A percentile compares a stretch with the other conserved stretches of the same genome.
Conservation (phyloP, 2,888 invertebrate species). For the Psococerastis gibbosa region DNA sequence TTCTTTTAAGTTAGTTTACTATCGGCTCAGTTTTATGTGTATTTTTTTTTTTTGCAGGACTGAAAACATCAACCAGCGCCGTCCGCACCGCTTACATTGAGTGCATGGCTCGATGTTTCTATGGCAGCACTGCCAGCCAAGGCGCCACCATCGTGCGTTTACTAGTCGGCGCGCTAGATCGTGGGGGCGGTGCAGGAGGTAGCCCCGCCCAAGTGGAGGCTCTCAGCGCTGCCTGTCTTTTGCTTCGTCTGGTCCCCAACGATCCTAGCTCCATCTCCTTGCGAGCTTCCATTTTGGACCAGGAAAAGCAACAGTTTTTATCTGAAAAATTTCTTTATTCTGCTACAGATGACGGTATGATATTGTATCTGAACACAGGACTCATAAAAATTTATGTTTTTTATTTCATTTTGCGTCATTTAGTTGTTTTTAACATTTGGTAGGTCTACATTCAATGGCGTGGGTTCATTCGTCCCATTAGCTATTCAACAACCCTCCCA, state of each 20-base stretch:
- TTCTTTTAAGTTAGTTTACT: too few relatives aligned
- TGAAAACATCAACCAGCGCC: conserved; percentile 56
- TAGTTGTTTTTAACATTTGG: conserved; percentile 3
- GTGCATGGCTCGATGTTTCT: conserved; percentile 47
- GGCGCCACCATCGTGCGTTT: conserved; percentile 35
- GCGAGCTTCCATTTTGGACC: conserved; percentile 53
- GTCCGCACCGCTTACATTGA: conserved; percentile 64
- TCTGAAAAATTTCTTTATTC: conserved; percentile 61
- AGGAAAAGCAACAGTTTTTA: conserved; percentile 60
- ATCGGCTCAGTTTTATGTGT: too few relatives aligned
- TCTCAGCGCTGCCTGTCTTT: conserved; percentile 43
- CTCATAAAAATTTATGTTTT: conserved; percentile 3
- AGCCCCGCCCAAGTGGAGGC: conserved; percentile 31
- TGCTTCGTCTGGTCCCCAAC: conserved; percentile 36
- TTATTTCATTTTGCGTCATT: conserved; percentile 11
- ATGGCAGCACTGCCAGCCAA: conserved; percentile 30
- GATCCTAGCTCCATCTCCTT: conserved; percentile 33
- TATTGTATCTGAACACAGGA: too few relatives aligned
- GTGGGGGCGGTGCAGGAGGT: conserved; percentile 24
- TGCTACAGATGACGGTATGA: conserved; percentile 44
- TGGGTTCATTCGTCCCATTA: too few relatives aligned
- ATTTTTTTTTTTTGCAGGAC: conserved; percentile 19
- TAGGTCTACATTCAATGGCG: too few relatives aligned
- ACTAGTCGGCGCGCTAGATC: conserved; percentile 51
- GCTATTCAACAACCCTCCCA: too few relatives aligned